Evolutionary conservation across 2,888 invertebrate genomes (phyloP), one percentile per base, ranked within the genome.

Genomic region (Julus scanicus): DNA sequence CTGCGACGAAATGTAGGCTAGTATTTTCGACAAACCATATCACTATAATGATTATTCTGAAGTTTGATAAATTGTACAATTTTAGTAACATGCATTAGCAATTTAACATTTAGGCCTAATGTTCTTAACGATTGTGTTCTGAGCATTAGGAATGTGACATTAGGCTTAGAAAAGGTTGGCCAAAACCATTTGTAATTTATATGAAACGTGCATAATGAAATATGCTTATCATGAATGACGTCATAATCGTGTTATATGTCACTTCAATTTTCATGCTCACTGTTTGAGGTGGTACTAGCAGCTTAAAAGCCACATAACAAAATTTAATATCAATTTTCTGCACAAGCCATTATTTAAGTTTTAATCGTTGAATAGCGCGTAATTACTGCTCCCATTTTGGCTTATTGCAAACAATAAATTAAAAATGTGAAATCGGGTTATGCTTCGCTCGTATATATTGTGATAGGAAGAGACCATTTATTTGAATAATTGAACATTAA

Each of bases 291-390:
- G 17, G 17, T 53, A 3, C 13, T 53, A 53, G 11, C 15, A 53
- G 53, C 53, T 53, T 53, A 53, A 15, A 63, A 63, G 63, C 8
- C 17, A 63, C 63, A 63, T n/a, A 63, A 3, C 63, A n/a, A 63
- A 63, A 63, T 63, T 17, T n/a, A 71, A 71, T 29, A 29, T 29
- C 6, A 71, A 29, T 63, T 63, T 53, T 63, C 17, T 63, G 17
- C 63, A 6, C 63, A 71, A 71, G 71, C 8, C 20, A 71, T 71
- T 71, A 71, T 71, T 29, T n/a, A 71, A 71, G 71, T 71, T 71
- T 71, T n/a, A 71, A 71, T 11, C 20, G 29, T 71, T 53, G 53
- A 53, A 53, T 53, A 53, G 53, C 11, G 17, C 11, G 53, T 17
- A 53, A 63, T 71, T 71, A 20, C 20, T 20, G 9, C 71, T 29